Evolutionary conservation across 2,797 vertebrate species (phyloP).

Genomic region (Helicolenus hilgendorfi): DNA sequence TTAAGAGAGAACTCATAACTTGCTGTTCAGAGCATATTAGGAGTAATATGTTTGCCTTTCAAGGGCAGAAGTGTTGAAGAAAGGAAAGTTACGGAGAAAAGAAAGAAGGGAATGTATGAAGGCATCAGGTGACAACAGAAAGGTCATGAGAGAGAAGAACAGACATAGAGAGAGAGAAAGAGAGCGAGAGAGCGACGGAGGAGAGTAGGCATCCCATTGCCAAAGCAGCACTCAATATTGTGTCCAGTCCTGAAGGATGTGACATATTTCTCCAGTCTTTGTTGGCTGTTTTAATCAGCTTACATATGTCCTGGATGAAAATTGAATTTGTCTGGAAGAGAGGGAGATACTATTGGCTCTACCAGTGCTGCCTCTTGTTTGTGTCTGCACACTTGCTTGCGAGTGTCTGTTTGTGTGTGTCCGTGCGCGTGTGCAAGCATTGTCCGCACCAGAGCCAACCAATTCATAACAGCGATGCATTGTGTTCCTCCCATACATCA

Average conservation of each 20-base stretch:
- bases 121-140: slow-evolving; percentile 77
- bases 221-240: slow-evolving; percentile 75
- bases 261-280: slow-evolving; percentile 84
- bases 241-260: slow-evolving; percentile 82
- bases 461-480: slow-evolving; percentile 80
- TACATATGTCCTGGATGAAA: slow-evolving; percentile 82
- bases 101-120: slow-evolving; percentile 41
- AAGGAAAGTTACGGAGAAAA: slow-evolving; percentile 32
- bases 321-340: slow-evolving; percentile 82
- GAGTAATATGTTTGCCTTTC: slow-evolving; percentile 40
- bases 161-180: slow-evolving; percentile 34
- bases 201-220: slow-evolving; percentile 43
- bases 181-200: slow-evolving; percentile 17
- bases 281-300: slow-evolving; percentile 74
- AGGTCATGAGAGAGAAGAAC: slow-evolving; percentile 69
- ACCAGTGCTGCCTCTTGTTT: slow-evolving; percentile 61
- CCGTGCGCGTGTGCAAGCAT: slow-evolving; percentile 42
- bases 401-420: slow-evolving; percentile 35
- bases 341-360: slow-evolving; percentile 73
- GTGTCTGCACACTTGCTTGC: slow-evolving; percentile 7
- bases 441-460: slow-evolving; percentile 67
- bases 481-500: slow-evolving; percentile 87
- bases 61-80: slow-evolving; percentile 4
- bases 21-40: slow-evolving; percentile 30
- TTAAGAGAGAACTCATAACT: not conserved